A percentile compares a stretch with the other conserved stretches of the same genome.
Evolutionary conservation across 2,797 vertebrate species (phyloP).

Genomic region (Hydrophis major): DNA sequence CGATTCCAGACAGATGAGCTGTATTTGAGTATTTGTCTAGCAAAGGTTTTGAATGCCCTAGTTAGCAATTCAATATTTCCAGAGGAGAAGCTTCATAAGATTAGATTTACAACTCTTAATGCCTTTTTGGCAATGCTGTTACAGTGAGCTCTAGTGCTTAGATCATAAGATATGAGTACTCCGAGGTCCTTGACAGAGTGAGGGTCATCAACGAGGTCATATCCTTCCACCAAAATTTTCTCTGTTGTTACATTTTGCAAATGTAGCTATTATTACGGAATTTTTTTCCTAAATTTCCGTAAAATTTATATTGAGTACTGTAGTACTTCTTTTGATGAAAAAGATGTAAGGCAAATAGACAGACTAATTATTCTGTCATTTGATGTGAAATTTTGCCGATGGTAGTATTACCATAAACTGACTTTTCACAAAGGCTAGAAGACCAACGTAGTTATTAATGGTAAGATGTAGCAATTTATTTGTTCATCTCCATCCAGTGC

Average conservation of each 20-base stretch:
- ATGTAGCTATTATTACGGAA: background rate
- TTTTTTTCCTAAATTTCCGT: background rate
- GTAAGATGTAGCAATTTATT: slow-evolving; percentile 3
- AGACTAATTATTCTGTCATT: slow-evolving; percentile 21
- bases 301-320: background rate
- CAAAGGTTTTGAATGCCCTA: no score
- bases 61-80: no score
- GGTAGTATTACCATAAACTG: slow-evolving; percentile 26
- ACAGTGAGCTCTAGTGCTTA: no score
- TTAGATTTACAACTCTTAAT: no score
- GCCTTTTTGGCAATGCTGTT: no score
- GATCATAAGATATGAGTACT: no score
- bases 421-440: slow-evolving; percentile 26
- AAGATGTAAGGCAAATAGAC: background rate
- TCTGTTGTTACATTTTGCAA: background rate
- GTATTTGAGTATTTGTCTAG: no score
- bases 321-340: background rate
- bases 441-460: background rate
- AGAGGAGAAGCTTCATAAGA: no score
- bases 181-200: no score
- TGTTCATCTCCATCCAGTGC: slow-evolving; percentile 21
- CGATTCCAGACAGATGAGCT: no score
- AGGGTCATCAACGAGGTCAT: no score
- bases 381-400: slow-evolving; percentile 10
- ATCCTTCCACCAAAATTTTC: background rate